A percentile compares a stretch with the other conserved stretches of the same genome.
phyloP scores from a whole-genome alignment of 2,888 invertebrate species.

The Morpho achilles region DNA sequence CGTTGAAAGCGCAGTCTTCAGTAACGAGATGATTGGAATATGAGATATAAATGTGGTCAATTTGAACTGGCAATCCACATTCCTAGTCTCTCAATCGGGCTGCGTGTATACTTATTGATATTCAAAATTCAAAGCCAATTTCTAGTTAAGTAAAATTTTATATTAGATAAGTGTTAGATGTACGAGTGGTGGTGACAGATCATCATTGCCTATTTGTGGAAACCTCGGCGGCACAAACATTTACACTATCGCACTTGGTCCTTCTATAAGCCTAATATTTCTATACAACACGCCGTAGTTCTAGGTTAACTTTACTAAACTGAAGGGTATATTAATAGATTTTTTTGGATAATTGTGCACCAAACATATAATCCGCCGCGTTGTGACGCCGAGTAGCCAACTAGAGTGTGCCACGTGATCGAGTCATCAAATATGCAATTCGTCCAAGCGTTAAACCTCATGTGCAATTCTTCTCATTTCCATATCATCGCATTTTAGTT shows the following conservation, averaged over 20 bases:
- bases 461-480: conserved; percentile 77
- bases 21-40: conserved; percentile 7
- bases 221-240: conserved; percentile 41
- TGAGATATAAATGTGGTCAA: not conserved
- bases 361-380: not conserved
- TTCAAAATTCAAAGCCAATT: conserved; percentile 65
- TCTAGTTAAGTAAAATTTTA: conserved; percentile 66
- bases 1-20: conserved; percentile 27
- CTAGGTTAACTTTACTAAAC: conserved; percentile 1
- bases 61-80: not conserved
- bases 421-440: conserved; percentile 46
- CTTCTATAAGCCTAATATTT: not conserved
- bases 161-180: conserved; percentile 66
- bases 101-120: conserved; percentile 20
- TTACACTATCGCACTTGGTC: conserved; percentile 1
- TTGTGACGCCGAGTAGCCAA: conserved; percentile 7
- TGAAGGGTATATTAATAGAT: not conserved
- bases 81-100: not conserved
- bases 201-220: conserved; percentile 46
- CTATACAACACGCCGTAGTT: conserved; percentile 4
- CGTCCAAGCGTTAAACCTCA: conserved; percentile 68
- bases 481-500: conserved; percentile 73
- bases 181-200: conserved; percentile 50
- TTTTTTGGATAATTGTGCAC: not conserved
- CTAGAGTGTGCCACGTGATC: conserved; percentile 33